Conservation (phyloP, 2,113 vertebrate species). For the Megaleporinus macrocephalus region DNA sequence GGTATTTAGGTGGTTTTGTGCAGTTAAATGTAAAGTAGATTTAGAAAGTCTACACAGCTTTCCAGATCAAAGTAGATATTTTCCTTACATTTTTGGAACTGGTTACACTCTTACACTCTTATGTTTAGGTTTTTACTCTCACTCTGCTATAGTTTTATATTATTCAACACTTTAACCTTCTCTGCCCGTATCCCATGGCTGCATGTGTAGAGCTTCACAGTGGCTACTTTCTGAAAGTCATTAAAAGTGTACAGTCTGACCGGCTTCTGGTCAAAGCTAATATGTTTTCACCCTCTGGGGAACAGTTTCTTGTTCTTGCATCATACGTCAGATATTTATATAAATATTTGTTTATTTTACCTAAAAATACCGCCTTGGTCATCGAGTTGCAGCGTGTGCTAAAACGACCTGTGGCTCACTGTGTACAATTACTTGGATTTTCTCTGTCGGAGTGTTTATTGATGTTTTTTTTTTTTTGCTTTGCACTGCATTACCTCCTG, state of each 20-base stretch:
- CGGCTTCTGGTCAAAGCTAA: neutral
- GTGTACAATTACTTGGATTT: neutral
- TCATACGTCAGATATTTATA: constrained; percentile 42
- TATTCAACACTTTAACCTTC: neutral
- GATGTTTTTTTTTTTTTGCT: neutral
- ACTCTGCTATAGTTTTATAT: neutral
- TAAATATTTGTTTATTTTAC: constrained; percentile 9
- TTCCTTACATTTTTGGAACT: no score
- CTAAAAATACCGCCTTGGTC: constrained; percentile 31
- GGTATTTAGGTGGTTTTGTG: no score
- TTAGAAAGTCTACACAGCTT: no score
- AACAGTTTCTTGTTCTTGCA: constrained; percentile 43
- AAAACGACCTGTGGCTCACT: neutral
- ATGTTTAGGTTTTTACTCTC: no score
- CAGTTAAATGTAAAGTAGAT: no score
- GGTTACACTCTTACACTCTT: no score
- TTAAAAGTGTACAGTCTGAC: neutral
- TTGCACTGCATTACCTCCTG: no score
- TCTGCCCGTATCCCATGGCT: neutral
- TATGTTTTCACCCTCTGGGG: neutral
- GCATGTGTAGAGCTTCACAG: no score
- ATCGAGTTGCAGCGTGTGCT: neutral
- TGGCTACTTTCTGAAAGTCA: neutral
- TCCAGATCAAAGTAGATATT: no score
- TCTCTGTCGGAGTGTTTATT: neutral